Conservation (phyloP, 2,888 invertebrate species). For the Phaonia tiefii region DNA sequence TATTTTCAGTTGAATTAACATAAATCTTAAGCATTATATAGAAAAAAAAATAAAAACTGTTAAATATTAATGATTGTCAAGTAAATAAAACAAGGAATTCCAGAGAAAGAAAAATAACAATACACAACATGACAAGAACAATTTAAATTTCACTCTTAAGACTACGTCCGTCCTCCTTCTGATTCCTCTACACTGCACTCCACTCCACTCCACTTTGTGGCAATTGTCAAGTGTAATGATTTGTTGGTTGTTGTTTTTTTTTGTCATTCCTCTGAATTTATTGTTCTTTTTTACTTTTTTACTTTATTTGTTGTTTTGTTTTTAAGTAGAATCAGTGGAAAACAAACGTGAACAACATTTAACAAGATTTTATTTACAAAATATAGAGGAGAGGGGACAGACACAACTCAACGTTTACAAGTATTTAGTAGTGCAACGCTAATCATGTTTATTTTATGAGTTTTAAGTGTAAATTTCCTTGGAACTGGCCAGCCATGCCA, state of each 20-base stretch:
- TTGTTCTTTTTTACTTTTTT: neutral
- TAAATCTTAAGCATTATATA: slow-evolving; percentile 53
- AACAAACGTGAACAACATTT: slow-evolving; percentile 20
- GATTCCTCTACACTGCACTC: neutral
- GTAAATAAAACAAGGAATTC: slow-evolving; percentile 6
- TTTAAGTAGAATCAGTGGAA: neutral
- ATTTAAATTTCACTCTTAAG: neutral
- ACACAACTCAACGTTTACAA: slow-evolving; percentile 16
- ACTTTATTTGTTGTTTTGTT: slow-evolving; percentile 6
- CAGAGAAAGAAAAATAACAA: neutral
- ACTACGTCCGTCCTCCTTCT: too few relatives aligned
- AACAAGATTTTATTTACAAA: slow-evolving; percentile 45
- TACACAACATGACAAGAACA: neutral
- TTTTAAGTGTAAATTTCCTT: slow-evolving; percentile 66
- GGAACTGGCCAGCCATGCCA: slow-evolving; percentile 39
- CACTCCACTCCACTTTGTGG: slow-evolving; percentile 7
- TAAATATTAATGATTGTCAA: slow-evolving; percentile 48
- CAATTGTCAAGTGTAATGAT: slow-evolving; percentile 63
- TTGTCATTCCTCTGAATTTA: slow-evolving; percentile 33
- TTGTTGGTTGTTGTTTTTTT: slow-evolving; percentile 54
- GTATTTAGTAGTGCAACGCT: slow-evolving; percentile 67
- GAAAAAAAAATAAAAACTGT: slow-evolving; percentile 24
- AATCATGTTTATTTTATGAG: slow-evolving; percentile 67
- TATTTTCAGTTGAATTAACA: slow-evolving; percentile 58
- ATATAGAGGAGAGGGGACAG: neutral